Percentiles rank a stretch among this genome's conserved stretches.
phyloP scores from a whole-genome alignment of 2,888 invertebrate genomes.

The Drosophila ustulata region DNA sequence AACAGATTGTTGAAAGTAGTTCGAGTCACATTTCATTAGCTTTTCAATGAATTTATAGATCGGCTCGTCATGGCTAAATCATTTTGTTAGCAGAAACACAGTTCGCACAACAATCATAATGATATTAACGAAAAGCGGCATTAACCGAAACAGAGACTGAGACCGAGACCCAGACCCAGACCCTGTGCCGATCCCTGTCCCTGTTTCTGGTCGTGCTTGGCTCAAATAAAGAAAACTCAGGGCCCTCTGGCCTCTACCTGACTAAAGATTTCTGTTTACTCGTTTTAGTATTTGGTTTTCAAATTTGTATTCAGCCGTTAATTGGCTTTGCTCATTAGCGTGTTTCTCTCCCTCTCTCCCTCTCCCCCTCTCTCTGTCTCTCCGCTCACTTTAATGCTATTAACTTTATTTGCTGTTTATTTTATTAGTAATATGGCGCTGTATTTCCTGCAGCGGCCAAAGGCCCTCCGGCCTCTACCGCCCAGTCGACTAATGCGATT shows the following conservation, averaged over 20 bases:
- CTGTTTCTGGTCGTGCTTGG: constrained; percentile 14
- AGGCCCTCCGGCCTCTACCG: constrained; percentile 8
- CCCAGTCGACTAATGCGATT: constrained; percentile 71
- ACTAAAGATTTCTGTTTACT: constrained; percentile 42
- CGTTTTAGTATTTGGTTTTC: constrained; percentile 67
- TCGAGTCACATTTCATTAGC: constrained; percentile 11
- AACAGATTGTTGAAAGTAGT: constrained; percentile 18
- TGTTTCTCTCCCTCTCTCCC: constrained; percentile 34
- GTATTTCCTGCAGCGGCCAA: constrained; percentile 73
- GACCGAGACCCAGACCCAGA: constrained; percentile 19
- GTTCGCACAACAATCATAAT: constrained; percentile 38
- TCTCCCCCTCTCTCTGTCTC: constrained; percentile 28
- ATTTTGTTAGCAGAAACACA: constrained; percentile 16
- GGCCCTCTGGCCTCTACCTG: constrained; percentile 44
- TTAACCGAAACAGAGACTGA: constrained; percentile 19
- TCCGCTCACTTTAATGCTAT: constrained; percentile 68
- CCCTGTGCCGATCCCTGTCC: constrained; percentile 3
- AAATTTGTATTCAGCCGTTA: constrained; percentile 77
- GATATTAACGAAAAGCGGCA: constrained; percentile 37
- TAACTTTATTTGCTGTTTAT: constrained; percentile 80
- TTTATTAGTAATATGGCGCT: constrained; percentile 76
- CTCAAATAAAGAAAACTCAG: constrained; percentile 57
- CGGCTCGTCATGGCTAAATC: constrained; percentile 51
- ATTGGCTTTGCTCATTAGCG: constrained; percentile 81
- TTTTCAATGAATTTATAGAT: constrained; percentile 45